These are phyloP conservation scores for Urocynchramus pylzowi DNA, from an alignment of 2,113 vertebrate species.

Conservation along the genomic window DNA sequence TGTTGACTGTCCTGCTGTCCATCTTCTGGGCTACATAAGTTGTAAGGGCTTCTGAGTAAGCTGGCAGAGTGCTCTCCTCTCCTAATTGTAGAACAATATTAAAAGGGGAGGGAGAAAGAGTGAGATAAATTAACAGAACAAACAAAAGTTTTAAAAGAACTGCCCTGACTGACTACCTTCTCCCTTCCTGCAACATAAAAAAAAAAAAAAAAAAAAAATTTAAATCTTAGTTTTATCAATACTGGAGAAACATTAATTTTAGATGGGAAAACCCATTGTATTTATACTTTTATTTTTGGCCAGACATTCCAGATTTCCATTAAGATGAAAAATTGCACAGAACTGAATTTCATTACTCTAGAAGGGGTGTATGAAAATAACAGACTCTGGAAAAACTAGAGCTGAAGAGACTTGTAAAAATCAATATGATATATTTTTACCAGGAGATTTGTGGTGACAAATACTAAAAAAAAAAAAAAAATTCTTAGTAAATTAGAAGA, in stretches of 20 bases:
- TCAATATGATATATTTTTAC: background rate
- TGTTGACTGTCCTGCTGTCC: background rate
- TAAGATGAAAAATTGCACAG: background rate
- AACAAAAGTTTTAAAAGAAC: background rate
- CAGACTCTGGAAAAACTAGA: background rate
- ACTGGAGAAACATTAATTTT: background rate
- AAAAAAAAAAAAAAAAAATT: too few relatives aligned
- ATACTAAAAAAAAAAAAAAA: background rate
- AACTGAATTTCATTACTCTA: background rate
- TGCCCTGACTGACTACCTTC: background rate
- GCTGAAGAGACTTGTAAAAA: background rate
- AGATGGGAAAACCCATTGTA: background rate
- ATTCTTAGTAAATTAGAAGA: background rate
- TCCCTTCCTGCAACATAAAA: background rate
- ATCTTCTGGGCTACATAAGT: background rate
- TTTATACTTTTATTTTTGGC: background rate
- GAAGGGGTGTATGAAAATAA: background rate
- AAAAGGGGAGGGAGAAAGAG: accelerated
- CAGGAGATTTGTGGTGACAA: background rate
- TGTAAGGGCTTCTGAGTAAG: background rate
- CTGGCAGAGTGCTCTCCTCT: background rate
- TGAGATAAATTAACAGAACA: background rate
- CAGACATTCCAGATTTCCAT: background rate
- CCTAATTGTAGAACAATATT: background rate
- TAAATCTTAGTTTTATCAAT: background rate